Conservation (phyloP, 2,113 vertebrate species). For the Phyllostomus discolor region DNA sequence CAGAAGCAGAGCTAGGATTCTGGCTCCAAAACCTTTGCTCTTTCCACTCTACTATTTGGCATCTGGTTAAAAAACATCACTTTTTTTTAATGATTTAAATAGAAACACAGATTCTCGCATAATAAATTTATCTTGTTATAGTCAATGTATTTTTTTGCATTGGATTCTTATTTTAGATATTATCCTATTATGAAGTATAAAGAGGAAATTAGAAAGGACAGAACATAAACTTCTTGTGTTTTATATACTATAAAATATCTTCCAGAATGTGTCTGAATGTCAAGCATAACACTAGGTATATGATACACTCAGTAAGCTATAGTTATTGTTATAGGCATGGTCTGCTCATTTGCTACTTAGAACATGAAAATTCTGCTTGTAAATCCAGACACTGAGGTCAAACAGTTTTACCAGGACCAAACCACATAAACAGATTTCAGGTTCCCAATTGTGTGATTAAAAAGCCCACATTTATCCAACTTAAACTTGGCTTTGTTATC, state of each 20-base stretch:
- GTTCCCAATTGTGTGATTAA: neutral
- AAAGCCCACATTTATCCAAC: neutral
- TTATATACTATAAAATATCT: neutral
- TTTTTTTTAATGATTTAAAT: neutral
- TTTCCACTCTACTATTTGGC: neutral
- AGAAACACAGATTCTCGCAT: neutral
- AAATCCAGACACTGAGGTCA: neutral
- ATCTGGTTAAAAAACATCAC: neutral
- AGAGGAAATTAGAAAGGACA: neutral
- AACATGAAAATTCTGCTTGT: neutral
- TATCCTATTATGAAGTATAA: neutral
- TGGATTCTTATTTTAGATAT: neutral
- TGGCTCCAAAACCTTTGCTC: neutral
- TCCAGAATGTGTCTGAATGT: neutral
- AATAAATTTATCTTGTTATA: neutral
- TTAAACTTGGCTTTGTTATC: too few species aligned
- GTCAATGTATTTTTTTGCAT: neutral
- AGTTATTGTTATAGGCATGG: neutral
- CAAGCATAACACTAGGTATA: accelerated
- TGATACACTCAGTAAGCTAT: neutral
- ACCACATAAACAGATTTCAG: neutral
- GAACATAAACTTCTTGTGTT: neutral
- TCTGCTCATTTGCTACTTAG: neutral
- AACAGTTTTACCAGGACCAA: neutral
- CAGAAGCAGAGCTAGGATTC: neutral